Evolutionary conservation across 2,888 invertebrate genomes (phyloP).

Genomic region (Macrosiphum euphorbiae): DNA sequence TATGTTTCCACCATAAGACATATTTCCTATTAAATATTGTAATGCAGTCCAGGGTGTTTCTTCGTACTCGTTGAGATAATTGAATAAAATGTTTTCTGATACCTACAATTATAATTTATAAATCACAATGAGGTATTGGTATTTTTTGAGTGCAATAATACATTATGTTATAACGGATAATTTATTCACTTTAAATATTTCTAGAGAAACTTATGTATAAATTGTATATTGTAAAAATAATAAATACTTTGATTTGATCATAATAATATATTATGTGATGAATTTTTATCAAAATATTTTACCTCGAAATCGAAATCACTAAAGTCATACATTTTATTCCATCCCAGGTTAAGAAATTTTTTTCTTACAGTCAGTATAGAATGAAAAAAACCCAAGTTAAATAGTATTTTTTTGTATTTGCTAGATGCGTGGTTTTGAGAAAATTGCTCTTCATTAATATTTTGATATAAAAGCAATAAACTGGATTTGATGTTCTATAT

Average conservation of each 20-base stretch:
- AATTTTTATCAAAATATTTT: background rate
- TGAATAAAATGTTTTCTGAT: conserved; percentile 85
- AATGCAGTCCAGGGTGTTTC: conserved; percentile 91
- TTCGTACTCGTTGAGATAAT: conserved; percentile 84
- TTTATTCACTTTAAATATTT: background rate
- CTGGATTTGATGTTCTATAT: conserved; percentile 86
- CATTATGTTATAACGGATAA: background rate
- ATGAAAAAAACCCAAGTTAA: conserved; percentile 89
- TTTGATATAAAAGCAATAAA: conserved; percentile 84
- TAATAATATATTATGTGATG: background rate
- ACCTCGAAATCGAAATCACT: conserved; percentile 90
- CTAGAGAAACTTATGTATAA: background rate
- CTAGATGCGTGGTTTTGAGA: conserved; percentile 77
- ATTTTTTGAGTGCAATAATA: background rate
- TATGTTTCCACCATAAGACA: conserved; percentile 90
- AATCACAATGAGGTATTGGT: background rate
- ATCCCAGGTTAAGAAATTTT: conserved; percentile 89
- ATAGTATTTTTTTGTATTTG: conserved; percentile 84
- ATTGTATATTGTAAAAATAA: background rate
- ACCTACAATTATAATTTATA: conserved; percentile 3
- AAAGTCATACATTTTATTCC: conserved; percentile 91
- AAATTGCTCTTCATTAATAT: conserved; percentile 84
- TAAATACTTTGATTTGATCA: background rate
- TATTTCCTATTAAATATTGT: conserved; percentile 88
- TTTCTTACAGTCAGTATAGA: conserved; percentile 86